A percentile compares a stretch with the other conserved stretches of the same genome.
phyloP scores from a whole-genome alignment of 2,888 invertebrate genomes.

The Dasysyrphus tricinctus region DNA sequence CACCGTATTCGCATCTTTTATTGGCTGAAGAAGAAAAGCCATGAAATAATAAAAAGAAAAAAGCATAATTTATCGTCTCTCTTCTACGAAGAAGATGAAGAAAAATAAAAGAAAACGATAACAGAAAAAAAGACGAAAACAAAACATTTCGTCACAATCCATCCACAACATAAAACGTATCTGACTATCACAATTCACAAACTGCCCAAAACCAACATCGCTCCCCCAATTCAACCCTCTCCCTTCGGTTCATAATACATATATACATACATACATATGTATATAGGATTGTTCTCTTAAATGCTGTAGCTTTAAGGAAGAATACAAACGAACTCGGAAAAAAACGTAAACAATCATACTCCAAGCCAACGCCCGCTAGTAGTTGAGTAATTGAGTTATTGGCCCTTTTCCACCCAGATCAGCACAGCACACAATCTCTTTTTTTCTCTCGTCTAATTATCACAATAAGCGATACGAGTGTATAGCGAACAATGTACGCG shows the following conservation, averaged over 20 bases:
- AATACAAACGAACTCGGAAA: constrained; percentile 7
- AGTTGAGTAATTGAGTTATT: background rate
- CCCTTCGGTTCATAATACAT: background rate
- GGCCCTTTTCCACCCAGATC: constrained; percentile 47
- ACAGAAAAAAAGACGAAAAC: constrained; percentile 34
- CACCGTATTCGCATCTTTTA: constrained; percentile 34
- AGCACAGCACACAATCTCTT: constrained; percentile 21
- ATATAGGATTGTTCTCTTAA: background rate
- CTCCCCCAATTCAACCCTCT: background rate
- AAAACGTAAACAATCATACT: constrained; percentile 62
- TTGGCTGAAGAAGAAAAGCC: constrained; percentile 1
- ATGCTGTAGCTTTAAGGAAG: background rate
- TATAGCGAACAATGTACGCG: constrained; percentile 32
- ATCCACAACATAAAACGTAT: constrained; percentile 38
- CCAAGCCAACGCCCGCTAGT: constrained; percentile 66
- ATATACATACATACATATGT: background rate
- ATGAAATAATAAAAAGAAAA: background rate
- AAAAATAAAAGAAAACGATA: background rate
- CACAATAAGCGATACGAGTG: constrained; percentile 10
- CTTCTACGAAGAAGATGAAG: background rate
- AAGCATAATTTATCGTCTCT: background rate
- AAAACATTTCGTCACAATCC: constrained; percentile 44
- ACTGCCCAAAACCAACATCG: background rate
- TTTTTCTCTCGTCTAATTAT: constrained; percentile 26
- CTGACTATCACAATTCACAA: constrained; percentile 33